Evolutionary conservation across 2,888 invertebrate species (phyloP).

Genomic region (Tenthredo distinguenda): DNA sequence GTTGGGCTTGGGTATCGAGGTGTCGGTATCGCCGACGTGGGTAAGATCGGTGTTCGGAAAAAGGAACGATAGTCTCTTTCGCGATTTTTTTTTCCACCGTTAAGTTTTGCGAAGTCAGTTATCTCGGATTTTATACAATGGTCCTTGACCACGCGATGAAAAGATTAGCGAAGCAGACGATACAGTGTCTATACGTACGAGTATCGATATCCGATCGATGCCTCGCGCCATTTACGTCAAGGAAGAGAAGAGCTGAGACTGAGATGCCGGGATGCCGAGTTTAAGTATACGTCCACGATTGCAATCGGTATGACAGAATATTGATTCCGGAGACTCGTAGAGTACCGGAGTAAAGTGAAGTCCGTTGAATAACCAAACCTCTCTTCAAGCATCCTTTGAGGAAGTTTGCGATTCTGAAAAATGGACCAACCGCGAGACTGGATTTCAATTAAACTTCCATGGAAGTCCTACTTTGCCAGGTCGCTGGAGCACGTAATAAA

Average conservation of each 20-base stretch:
- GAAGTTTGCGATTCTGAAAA: slow-evolving; percentile 61
- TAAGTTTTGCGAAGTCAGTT: background rate
- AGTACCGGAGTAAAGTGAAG: slow-evolving; percentile 1
- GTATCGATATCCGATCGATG: slow-evolving; percentile 17
- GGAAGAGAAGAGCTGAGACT: slow-evolving; percentile 4
- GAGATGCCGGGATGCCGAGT: slow-evolving; percentile 6
- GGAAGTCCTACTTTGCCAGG: slow-evolving; percentile 64
- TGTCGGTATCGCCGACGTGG: background rate
- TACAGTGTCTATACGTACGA: background rate
- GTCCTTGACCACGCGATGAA: slow-evolving; percentile 37
- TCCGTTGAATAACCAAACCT: slow-evolving; percentile 14
- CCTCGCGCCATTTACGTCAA: slow-evolving; percentile 17
- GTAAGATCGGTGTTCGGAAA: background rate
- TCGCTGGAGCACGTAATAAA: slow-evolving; percentile 67
- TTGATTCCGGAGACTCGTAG: slow-evolving; percentile 22
- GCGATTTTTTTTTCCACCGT: background rate
- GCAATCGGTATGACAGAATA: slow-evolving; percentile 20
- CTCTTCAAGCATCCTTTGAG: slow-evolving; percentile 55
- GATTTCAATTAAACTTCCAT: slow-evolving; percentile 68
- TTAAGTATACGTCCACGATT: background rate
- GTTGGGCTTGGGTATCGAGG: background rate
- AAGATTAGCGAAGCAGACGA: slow-evolving; percentile 16
- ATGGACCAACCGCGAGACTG: slow-evolving; percentile 58
- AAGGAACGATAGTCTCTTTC: background rate
- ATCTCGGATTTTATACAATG: slow-evolving; percentile 13